phyloP scores from a whole-genome alignment of 2,113 vertebrate species.

The Bos javanicus region DNA sequence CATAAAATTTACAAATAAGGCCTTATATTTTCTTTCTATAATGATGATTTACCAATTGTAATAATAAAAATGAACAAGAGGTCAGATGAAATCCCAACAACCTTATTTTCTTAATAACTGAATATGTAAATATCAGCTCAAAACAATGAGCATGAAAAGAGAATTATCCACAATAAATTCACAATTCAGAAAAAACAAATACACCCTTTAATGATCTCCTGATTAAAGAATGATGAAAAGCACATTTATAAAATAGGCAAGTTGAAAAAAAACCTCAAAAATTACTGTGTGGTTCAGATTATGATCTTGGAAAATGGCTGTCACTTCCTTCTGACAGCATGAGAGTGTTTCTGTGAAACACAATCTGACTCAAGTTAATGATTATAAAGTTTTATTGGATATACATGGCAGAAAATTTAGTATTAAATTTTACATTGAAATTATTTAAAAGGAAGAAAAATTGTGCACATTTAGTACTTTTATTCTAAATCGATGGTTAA shows the following conservation, averaged over 20 bases:
- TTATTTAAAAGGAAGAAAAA: not conserved
- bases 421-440: not conserved
- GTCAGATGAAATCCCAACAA: not conserved
- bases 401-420: not conserved
- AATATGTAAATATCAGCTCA: not conserved
- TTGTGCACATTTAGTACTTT: not conserved
- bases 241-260: not conserved
- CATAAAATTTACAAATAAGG: not conserved
- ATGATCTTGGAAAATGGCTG: not conserved
- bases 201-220: not conserved
- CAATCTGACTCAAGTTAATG: not conserved
- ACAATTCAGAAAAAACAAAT: not conserved
- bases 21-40: not conserved
- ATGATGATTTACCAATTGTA: not conserved
- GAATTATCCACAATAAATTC: not conserved
- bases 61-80: not conserved
- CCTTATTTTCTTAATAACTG: not conserved
- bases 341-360: slow-evolving; percentile 10
- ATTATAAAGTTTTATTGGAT: not conserved
- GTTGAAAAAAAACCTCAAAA: not conserved
- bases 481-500: not conserved
- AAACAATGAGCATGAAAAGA: not conserved
- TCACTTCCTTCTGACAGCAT: not conserved
- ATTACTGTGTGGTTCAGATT: not conserved
- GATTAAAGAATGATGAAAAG: not conserved